phyloP scores from a whole-genome alignment of 2,888 invertebrate genomes.

The Aporophyla nigra region DNA sequence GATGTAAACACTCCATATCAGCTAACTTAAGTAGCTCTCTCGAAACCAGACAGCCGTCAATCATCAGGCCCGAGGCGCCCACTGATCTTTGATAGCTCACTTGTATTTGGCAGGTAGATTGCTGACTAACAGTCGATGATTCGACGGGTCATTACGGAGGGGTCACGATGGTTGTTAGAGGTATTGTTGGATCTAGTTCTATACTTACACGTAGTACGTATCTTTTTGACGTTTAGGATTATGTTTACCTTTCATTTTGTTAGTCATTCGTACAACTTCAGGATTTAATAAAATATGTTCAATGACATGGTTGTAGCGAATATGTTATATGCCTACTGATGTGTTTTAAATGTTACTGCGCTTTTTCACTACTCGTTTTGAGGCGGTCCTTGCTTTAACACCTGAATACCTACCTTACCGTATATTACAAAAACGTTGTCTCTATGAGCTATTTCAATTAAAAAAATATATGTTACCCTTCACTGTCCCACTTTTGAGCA shows the following conservation, averaged over 20 bases:
- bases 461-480: no score
- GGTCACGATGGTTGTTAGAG: conserved; percentile 46
- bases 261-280: background rate
- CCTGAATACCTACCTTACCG: background rate
- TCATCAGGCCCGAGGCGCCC: conserved; percentile 75
- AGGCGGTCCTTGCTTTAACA: background rate
- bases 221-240: background rate
- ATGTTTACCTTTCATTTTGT: background rate
- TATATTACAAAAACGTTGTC: background rate
- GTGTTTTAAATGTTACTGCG: background rate
- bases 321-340: background rate
- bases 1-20: conserved; percentile 52
- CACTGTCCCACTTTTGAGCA: no score
- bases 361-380: background rate
- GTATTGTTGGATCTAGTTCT: conserved; percentile 33
- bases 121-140: conserved; percentile 76
- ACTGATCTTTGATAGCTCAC: conserved; percentile 80
- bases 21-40: conserved; percentile 58
- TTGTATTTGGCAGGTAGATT: conserved; percentile 81
- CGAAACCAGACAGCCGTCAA: conserved; percentile 66
- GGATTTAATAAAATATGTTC: background rate
- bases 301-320: background rate
- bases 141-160: conserved; percentile 46
- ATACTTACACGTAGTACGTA: background rate
- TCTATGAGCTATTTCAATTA: background rate